Conservation (phyloP, 2,113 vertebrate species). For the Lamprotornis superbus region DNA sequence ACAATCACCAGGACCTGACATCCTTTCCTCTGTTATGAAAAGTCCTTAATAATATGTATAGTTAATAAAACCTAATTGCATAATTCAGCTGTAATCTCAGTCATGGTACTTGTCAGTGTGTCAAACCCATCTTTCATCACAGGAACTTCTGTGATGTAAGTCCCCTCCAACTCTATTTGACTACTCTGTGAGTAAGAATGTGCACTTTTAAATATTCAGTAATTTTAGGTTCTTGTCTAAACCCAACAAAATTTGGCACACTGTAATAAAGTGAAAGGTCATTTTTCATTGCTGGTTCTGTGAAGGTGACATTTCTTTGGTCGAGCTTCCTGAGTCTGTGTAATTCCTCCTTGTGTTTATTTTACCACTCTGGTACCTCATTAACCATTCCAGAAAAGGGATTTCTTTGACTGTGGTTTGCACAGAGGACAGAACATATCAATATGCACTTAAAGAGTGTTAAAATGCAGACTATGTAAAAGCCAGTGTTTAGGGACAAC, state of each 20-base stretch:
- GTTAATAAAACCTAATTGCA: slow-evolving; percentile 47
- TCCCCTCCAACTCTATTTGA: neutral
- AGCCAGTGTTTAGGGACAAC: slow-evolving; percentile 18
- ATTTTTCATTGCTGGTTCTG: slow-evolving; percentile 33
- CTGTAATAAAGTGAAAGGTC: slow-evolving; percentile 52
- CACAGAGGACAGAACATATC: slow-evolving; percentile 12
- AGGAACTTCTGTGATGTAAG: neutral
- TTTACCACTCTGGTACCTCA: slow-evolving; percentile 29
- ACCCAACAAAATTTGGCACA: slow-evolving; percentile 31
- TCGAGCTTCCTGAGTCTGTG: neutral
- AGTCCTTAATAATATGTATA: slow-evolving; percentile 28
- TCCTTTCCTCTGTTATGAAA: slow-evolving; percentile 16
- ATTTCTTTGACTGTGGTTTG: slow-evolving; percentile 49
- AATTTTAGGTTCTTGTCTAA: slow-evolving; percentile 40
- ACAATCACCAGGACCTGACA: slow-evolving; percentile 26
- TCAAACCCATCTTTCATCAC: slow-evolving; percentile 17
- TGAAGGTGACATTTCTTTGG: slow-evolving; percentile 60
- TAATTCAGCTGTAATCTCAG: slow-evolving; percentile 29
- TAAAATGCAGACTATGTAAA: slow-evolving; percentile 43
- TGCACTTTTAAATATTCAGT: slow-evolving; percentile 35
- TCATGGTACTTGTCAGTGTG: neutral
- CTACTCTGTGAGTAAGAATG: neutral
- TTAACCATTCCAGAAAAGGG: slow-evolving; percentile 24
- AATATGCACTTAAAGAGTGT: slow-evolving; percentile 9
- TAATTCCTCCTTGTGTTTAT: slow-evolving; percentile 49